Evolutionary conservation across 1,140 invertebrate species (phyloP), one percentile per base, ranked within the genome.

Genomic region (Apocrypta bakeri): DNA sequence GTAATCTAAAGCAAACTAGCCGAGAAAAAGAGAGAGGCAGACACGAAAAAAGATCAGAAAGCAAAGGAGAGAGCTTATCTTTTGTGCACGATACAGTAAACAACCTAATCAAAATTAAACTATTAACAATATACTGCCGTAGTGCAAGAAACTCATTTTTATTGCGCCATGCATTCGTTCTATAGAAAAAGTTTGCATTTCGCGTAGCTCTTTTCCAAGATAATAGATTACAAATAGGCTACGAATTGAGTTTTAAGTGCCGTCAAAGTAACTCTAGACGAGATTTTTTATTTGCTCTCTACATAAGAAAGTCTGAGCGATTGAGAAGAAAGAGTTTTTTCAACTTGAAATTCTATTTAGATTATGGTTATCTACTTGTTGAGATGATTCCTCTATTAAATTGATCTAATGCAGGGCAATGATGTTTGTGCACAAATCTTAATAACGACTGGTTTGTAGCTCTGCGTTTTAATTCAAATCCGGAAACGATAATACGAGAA

Each of bases 1-100:
- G 27, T 63, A 63, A 64, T 76, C 56, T 17, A 76, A 76, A 63
- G 56, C 33, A 76, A 76, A 76, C 56, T 17, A 64, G 29, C 7
- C 6, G 17, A 33, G 74, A 76, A 11, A 29, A 2, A 74, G 24
- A 72, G 37, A 74, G 25, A 56, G 29, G 56, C 29, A 37, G 27
- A 6, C n/a, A n/a, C 48, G 27, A 25, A 76, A 25, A 76, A 42
- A 24, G 14, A n/a, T 1, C 27, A 37, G 27, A 37, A 31, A 24
- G 21, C 17, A 27, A 64, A 31, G 25, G 71, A 21, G 17, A 33
- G 17, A 69, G 48, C 48, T 56, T 56, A 56, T 56, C 25, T 66
- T 25, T 2, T 11, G 25, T 21, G 24, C 61, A 64, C 9, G 63
- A 29, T 21, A 29, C 8, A 21, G 63, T 12, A 66, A 27, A 66